A percentile compares a stretch with the other conserved stretches of the same genome.
phyloP scores from a whole-genome alignment of 2,888 invertebrate species.

The Drosophila sordidapex region DNA sequence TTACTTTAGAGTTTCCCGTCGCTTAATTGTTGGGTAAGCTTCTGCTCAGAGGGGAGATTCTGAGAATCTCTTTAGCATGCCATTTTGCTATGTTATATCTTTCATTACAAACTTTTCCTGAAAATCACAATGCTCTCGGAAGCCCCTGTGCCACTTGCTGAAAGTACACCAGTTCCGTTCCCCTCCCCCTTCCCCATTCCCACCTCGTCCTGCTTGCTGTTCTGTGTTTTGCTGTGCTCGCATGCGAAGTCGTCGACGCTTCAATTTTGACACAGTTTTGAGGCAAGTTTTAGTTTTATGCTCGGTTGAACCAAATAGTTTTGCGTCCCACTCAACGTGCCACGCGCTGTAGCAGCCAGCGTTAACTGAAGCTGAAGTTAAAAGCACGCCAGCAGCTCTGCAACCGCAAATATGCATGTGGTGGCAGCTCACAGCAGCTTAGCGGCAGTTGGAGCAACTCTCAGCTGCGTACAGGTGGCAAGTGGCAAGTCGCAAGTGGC shows the following conservation, averaged over 20 bases:
- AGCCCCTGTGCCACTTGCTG: background rate
- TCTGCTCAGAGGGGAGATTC: slow-evolving; percentile 26
- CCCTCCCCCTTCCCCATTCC: background rate
- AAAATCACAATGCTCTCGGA: slow-evolving; percentile 25
- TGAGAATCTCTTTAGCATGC: slow-evolving; percentile 22
- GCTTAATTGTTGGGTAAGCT: slow-evolving; percentile 17
- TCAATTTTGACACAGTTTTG: slow-evolving; percentile 75
- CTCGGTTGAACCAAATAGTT: slow-evolving; percentile 73
- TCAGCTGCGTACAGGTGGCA: background rate
- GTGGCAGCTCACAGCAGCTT: slow-evolving; percentile 29
- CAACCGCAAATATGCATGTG: slow-evolving; percentile 72
- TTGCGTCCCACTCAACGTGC: slow-evolving; percentile 42
- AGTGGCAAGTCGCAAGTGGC: background rate
- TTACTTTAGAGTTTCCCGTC: background rate
- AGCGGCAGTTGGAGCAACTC: slow-evolving; percentile 6
- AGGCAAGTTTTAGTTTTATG: slow-evolving; percentile 74
- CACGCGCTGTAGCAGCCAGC: slow-evolving; percentile 47
- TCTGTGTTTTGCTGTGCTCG: slow-evolving; percentile 28
- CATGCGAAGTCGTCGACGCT: slow-evolving; percentile 45
- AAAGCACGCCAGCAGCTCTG: slow-evolving; percentile 63
- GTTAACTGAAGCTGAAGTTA: slow-evolving; percentile 47
- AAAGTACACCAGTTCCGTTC: background rate
- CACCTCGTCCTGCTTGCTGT: slow-evolving; percentile 11
- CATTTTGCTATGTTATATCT: slow-evolving; percentile 30
- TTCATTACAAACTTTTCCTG: slow-evolving; percentile 49